phyloP scores from a whole-genome alignment of 2,797 vertebrate species.

The Buphagus erythrorhynchus region DNA sequence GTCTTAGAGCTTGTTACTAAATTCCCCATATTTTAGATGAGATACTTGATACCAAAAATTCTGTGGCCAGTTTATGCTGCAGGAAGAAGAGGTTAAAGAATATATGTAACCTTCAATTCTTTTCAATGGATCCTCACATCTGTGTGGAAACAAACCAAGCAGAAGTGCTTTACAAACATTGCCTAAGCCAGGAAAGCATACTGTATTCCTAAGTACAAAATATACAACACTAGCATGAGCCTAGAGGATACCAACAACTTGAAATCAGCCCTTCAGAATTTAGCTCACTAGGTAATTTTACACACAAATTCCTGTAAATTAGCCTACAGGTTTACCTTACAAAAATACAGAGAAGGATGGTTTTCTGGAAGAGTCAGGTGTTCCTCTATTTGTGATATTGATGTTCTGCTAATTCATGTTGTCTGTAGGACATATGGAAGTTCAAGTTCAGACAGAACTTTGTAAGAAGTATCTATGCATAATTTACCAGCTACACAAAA shows the following conservation, averaged over 20 bases:
- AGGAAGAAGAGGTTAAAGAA: background rate
- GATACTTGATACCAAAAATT: background rate
- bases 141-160: background rate
- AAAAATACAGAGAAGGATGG: accelerated
- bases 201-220: background rate
- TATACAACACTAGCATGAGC: background rate
- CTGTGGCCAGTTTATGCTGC: background rate
- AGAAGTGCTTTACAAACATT: background rate
- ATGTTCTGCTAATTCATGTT: background rate
- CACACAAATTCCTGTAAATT: background rate
- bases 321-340: background rate
- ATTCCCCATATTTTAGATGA: background rate
- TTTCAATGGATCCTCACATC: background rate
- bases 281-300: background rate
- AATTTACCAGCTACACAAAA: background rate
- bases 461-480: background rate
- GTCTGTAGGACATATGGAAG: background rate
- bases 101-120: background rate
- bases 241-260: background rate
- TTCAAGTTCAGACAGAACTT: background rate
- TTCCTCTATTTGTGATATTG: background rate
- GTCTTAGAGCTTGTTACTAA: background rate
- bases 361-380: background rate
- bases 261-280: background rate
- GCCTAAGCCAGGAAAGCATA: background rate